phyloP scores from a whole-genome alignment of 2,797 vertebrate species.

The Poeciliopsis presidionis region DNA sequence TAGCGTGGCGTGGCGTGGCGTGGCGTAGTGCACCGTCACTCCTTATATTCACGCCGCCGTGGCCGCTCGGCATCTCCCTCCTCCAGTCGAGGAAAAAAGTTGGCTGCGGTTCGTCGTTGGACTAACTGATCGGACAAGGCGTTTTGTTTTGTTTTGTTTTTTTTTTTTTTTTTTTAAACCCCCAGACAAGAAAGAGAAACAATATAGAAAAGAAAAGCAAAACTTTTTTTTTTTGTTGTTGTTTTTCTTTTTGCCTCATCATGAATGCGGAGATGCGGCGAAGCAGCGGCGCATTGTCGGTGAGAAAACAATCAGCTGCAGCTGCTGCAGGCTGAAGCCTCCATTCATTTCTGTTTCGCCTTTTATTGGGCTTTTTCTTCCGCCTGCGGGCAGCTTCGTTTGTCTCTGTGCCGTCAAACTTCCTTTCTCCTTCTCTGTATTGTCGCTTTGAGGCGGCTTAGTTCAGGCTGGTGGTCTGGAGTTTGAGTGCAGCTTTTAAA shows the following conservation, averaged over 20 bases:
- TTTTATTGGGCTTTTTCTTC: background rate
- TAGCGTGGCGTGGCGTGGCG: background rate
- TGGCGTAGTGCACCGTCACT: background rate
- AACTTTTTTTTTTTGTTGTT: too few species aligned
- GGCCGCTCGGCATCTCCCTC: slow-evolving; percentile 43
- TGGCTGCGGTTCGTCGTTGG: background rate
- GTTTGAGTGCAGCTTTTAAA: background rate
- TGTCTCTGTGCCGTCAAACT: slow-evolving; percentile 33
- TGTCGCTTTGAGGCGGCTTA: slow-evolving; percentile 7
- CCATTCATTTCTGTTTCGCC: slow-evolving; percentile 29
- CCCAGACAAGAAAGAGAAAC: background rate
- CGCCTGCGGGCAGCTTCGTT: background rate
- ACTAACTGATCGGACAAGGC: background rate
- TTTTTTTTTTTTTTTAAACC: background rate
- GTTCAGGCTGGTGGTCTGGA: background rate
- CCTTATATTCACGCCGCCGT: background rate
- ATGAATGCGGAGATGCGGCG: slow-evolving; percentile 73
- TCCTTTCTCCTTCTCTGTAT: slow-evolving; percentile 37
- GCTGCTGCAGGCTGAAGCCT: background rate
- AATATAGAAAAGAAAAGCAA: background rate
- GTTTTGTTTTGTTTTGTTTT: too few species aligned
- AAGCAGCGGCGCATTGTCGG: slow-evolving; percentile 51
- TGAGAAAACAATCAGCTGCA: slow-evolving; percentile 54
- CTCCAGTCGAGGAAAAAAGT: slow-evolving; percentile 17
- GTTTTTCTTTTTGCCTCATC: background rate